These are phyloP conservation scores for Baccha elongata DNA, from an alignment of 2,888 invertebrate species.

Conservation along the genomic window DNA sequence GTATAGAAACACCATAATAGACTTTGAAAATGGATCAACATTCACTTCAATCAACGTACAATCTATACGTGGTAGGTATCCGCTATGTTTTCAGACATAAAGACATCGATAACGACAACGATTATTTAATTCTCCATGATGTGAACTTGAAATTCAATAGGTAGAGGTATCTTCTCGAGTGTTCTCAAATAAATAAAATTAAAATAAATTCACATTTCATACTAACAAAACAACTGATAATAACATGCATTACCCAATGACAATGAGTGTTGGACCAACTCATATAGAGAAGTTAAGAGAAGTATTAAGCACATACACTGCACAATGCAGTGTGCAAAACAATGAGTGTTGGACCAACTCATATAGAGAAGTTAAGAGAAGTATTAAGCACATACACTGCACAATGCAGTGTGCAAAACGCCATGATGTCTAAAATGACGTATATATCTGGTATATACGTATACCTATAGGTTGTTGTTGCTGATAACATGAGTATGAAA, in stretches of 20 bases:
- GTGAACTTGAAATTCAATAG: not conserved
- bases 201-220: not conserved
- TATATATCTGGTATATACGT: no score
- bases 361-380: not conserved
- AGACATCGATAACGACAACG: not conserved
- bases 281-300: not conserved
- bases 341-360: not conserved
- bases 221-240: not conserved
- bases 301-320: not conserved
- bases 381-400: not conserved
- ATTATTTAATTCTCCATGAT: not conserved
- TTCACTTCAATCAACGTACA: not conserved
- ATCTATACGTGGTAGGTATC: not conserved
- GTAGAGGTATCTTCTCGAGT: no score
- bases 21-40: not conserved
- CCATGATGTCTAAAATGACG: not conserved
- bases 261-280: not conserved
- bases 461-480: not conserved
- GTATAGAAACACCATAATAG: not conserved
- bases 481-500: not conserved
- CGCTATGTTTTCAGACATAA: not conserved
- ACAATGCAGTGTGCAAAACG: conserved; percentile 5
- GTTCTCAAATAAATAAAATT: not conserved
- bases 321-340: no score
- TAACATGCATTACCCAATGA: not conserved